Evolutionary conservation across 2,113 vertebrate genomes (phyloP), one percentile per base, ranked within the genome.

Genomic region (Cyanistes caeruleus): DNA sequence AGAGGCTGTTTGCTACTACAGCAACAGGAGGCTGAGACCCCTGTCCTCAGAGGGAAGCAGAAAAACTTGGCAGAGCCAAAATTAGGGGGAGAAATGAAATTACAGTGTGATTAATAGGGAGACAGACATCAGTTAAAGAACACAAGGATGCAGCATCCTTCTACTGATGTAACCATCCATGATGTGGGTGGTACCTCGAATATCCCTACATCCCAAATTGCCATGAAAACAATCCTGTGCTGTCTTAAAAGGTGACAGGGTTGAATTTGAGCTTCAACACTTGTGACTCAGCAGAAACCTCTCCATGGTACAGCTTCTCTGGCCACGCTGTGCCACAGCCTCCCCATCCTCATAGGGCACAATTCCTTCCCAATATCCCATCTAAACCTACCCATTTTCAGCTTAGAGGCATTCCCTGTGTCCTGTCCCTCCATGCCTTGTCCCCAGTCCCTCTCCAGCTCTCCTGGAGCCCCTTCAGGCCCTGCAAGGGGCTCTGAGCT

Each of bases 401-500:
- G 39, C 39, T 39, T 39, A 39, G 39, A 39, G 39, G 11, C 39
- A 39, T 39, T 39, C 39, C 39, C 39, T 39, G 7, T 5, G 44
- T 44, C 27, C 52, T 67, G 37, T 59, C 33, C 21, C 12, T 55
- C 70, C 48, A 62, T 3, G 0, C 8, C 24, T 35, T 35, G 17
- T 25, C n/a, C 46, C 7, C 0, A 59, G 52, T 22, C 23, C 24
- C 33, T 68, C n/a, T 48, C 16, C 70, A 76, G 62, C 41, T 69
- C 41, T 83, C 41, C 14, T 43, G 31, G n/a, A 90, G 48, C n/a
- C 4, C n/a, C 8, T 76, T 69, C 4, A 55, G 41, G n/a, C 6
- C 0, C 30, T 68, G 39, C 0, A 12, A 68, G 46, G n/a, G 48
- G n/a, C 46, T 41, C 70, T 48, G 9, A 30, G 39, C 0, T 46